Conservation (phyloP, 2,113 vertebrate genomes). For the Jaculus jaculus region DNA sequence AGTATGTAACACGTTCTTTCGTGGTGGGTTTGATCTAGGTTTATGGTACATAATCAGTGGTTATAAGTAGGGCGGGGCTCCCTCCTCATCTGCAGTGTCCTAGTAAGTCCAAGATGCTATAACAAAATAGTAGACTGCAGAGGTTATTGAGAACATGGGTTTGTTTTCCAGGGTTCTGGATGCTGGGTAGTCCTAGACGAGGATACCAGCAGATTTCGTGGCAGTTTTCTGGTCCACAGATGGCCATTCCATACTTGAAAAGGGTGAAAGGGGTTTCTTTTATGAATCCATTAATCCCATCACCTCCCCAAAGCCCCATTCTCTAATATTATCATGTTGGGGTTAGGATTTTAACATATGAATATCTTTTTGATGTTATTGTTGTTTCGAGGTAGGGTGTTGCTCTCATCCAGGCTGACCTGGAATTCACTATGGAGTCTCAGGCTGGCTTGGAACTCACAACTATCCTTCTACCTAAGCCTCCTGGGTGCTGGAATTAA, state of each 20-base stretch:
- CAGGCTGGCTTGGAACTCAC: no score
- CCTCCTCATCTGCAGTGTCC: neutral
- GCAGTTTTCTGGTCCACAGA: neutral
- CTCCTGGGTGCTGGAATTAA: no score
- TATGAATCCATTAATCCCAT: neutral
- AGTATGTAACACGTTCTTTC: no score
- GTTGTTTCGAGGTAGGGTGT: no score
- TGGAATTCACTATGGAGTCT: no score
- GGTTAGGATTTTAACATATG: neutral
- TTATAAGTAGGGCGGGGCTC: neutral
- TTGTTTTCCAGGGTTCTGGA: neutral
- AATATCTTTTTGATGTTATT: no score
- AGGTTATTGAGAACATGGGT: neutral
- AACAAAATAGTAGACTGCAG: neutral
- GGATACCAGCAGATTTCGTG: neutral
- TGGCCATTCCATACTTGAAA: neutral
- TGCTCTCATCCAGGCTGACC: no score
- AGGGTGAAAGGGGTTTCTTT: neutral
- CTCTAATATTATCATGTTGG: neutral
- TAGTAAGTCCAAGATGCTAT: neutral
- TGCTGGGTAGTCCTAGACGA: neutral
- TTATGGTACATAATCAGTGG: neutral
- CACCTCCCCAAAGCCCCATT: neutral
- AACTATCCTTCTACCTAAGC: no score
- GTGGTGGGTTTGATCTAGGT: neutral